Evolutionary conservation across 2,797 vertebrate species (phyloP).

Genomic region (Pantherophis alleghaniensis): DNA sequence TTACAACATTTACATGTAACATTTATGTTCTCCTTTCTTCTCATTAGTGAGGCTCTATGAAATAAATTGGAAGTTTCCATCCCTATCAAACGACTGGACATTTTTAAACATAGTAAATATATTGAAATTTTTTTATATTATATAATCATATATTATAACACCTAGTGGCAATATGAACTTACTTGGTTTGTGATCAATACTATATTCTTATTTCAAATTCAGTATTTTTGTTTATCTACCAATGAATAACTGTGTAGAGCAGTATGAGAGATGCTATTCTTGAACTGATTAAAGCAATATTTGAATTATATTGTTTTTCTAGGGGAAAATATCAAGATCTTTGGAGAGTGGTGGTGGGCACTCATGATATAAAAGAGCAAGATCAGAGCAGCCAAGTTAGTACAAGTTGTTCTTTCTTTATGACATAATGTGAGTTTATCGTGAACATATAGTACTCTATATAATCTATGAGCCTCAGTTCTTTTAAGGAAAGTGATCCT

Average conservation of each 20-base stretch:
- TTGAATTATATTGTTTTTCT: slow-evolving; percentile 3
- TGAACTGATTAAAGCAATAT: neutral
- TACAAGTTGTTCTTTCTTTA: neutral
- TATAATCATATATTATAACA: neutral
- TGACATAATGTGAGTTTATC: neutral
- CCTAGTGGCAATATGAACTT: neutral
- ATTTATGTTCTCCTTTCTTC: neutral
- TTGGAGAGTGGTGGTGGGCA: slow-evolving; percentile 53
- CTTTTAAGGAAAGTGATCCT: neutral
- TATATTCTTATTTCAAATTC: neutral
- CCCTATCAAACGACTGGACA: neutral
- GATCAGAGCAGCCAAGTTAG: slow-evolving; percentile 54
- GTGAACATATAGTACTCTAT: neutral
- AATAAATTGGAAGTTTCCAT: neutral
- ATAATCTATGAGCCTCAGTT: neutral
- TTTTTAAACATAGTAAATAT: neutral
- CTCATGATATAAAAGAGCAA: slow-evolving; percentile 50
- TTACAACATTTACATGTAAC: neutral
- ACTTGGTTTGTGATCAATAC: neutral
- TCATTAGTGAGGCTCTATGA: neutral
- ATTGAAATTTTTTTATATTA: neutral
- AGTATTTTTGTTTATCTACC: neutral
- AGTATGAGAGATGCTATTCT: neutral
- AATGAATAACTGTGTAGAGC: neutral
- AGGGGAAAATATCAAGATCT: slow-evolving; percentile 35